A percentile compares a stretch with the other conserved stretches of the same genome.
Conservation (phyloP, 2,888 invertebrate genomes). For the Callinectes sapidus region DNA sequence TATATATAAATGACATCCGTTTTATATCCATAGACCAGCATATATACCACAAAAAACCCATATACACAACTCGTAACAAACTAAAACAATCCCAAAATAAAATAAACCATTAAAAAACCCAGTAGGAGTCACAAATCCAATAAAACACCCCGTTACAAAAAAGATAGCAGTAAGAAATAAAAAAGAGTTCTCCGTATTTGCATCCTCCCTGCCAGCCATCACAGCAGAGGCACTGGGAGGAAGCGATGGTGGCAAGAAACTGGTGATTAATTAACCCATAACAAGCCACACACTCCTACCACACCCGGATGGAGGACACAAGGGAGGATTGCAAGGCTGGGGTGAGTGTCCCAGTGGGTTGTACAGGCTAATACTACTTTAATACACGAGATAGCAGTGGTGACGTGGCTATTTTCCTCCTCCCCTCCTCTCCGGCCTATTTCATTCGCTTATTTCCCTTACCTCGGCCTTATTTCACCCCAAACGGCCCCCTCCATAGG, state of each 20-base stretch:
- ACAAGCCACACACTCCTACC: background rate
- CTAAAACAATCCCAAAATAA: too few species aligned
- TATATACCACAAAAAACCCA: too few species aligned
- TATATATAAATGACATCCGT: too few species aligned
- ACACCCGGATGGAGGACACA: background rate
- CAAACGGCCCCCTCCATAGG: background rate
- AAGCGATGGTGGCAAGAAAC: background rate
- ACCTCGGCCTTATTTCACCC: background rate
- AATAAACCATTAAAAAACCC: too few species aligned
- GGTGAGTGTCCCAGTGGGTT: background rate
- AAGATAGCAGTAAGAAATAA: background rate
- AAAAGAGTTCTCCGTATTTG: background rate
- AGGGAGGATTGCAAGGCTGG: background rate
- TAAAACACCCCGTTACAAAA: background rate
- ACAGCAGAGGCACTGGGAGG: background rate
- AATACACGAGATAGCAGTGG: background rate
- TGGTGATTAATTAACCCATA: background rate
- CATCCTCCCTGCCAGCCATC: background rate
- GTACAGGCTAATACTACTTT: background rate
- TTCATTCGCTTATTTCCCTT: background rate
- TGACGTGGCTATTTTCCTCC: conserved; percentile 9
- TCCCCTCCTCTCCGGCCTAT: background rate
- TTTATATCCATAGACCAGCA: too few species aligned
- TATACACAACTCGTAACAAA: too few species aligned
- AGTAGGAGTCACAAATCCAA: background rate